A percentile compares a stretch with the other conserved stretches of the same genome.
Conservation (phyloP, 2,888 invertebrate genomes). For the Shargacucullia verbasci region DNA sequence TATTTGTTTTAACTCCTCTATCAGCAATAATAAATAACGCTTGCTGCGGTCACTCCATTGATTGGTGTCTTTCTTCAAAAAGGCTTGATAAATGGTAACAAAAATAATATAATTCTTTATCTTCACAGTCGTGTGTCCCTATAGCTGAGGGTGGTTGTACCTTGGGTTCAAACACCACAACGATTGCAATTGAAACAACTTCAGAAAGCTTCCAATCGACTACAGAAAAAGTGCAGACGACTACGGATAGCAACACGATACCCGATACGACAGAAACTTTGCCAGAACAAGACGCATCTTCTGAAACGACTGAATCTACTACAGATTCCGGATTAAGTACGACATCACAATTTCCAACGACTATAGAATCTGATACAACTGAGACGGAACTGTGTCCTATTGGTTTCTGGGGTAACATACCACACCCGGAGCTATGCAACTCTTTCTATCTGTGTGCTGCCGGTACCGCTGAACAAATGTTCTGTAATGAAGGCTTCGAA, state of each 20-base stretch:
- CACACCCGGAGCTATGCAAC: constrained; percentile 26
- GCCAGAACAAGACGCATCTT: constrained; percentile 2
- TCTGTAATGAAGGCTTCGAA: constrained; percentile 57
- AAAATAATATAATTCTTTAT: neutral
- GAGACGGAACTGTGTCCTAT: constrained; percentile 23
- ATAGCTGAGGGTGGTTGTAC: constrained; percentile 51
- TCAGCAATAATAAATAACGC: too few relatives aligned
- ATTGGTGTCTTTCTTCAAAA: too few relatives aligned
- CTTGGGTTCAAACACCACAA: constrained; percentile 17
- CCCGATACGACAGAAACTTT: neutral
- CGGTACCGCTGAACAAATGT: constrained; percentile 37
- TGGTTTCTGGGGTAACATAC: constrained; percentile 34
- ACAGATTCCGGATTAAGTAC: constrained; percentile 7
- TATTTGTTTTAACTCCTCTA: too few relatives aligned
- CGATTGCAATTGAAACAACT: constrained; percentile 11
- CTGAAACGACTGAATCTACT: constrained; percentile 13
- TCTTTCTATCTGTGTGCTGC: constrained; percentile 53
- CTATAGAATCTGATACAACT: too few relatives aligned
- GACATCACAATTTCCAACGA: too few relatives aligned
- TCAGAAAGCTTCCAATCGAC: constrained; percentile 27
- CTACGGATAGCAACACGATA: constrained; percentile 12
- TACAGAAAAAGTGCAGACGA: constrained; percentile 23
- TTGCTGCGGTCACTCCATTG: too few relatives aligned
- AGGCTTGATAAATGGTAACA: too few relatives aligned
- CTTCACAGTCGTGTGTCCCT: constrained; percentile 24